Conservation (phyloP, 1,140 invertebrate species). For the Olivierus martensii region DNA sequence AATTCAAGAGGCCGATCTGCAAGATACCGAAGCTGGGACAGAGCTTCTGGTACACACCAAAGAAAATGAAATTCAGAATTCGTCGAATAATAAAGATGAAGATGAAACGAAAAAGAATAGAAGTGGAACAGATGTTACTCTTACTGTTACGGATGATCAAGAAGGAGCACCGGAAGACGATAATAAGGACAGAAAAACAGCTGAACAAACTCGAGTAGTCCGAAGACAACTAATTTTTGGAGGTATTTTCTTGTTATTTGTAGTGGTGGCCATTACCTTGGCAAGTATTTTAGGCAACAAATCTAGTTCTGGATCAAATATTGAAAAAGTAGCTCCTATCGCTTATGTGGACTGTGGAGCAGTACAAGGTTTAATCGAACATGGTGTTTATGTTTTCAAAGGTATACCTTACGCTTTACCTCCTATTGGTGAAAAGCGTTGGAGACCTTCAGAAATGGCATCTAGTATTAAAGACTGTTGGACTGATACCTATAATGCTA, state of each 20-base stretch:
- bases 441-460: conserved; percentile 50
- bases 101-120: conserved; percentile 4
- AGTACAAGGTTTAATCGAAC: conserved; percentile 32
- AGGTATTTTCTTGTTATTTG: conserved; percentile 4
- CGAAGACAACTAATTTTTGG: conserved; percentile 2
- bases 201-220: not conserved
- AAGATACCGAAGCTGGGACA: conserved; percentile 13
- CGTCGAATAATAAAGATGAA: not conserved
- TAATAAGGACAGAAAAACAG: not conserved
- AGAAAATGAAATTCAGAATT: conserved; percentile 1
- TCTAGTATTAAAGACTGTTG: conserved; percentile 56
- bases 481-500: conserved; percentile 54
- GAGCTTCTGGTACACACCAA: conserved; percentile 13
- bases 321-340: conserved; percentile 3
- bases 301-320: not conserved
- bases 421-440: conserved; percentile 49
- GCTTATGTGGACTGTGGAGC: conserved; percentile 12
- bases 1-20: not conserved
- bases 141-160: conserved; percentile 7
- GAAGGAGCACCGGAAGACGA: not conserved
- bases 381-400: conserved; percentile 60
- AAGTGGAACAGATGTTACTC: conserved; percentile 21
- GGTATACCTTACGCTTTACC: conserved; percentile 75
- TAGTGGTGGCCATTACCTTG: conserved; percentile 2
- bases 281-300: conserved; percentile 3